Evolutionary conservation across 2,888 invertebrate species (phyloP).

Genomic region (Mythimna lalbum): DNA sequence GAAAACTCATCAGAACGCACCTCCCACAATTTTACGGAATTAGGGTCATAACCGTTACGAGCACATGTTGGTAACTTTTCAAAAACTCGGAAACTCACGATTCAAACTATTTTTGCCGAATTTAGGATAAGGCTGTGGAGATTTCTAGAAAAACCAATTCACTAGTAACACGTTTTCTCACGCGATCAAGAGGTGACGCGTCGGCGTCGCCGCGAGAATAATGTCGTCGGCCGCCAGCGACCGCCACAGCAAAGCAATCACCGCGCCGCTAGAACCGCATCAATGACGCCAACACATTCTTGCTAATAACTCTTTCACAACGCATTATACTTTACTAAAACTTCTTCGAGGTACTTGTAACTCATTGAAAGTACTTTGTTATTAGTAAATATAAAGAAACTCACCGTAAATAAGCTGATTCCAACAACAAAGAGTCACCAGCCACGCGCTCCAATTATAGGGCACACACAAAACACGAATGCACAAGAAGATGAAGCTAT

Average conservation of each 20-base stretch:
- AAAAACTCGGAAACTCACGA: slow-evolving; percentile 40
- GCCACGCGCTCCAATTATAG: slow-evolving; percentile 90
- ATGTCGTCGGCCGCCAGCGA: slow-evolving; percentile 81
- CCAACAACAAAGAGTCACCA: slow-evolving; percentile 90
- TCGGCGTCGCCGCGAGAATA: slow-evolving; percentile 82
- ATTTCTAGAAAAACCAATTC: slow-evolving; percentile 81
- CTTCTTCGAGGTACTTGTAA: slow-evolving; percentile 52
- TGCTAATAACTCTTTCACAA: slow-evolving; percentile 62
- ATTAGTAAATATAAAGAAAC: slow-evolving; percentile 74
- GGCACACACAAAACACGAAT: slow-evolving; percentile 89
- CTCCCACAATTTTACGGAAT: slow-evolving; percentile 46
- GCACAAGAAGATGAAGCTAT: slow-evolving; percentile 83
- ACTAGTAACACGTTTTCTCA: slow-evolving; percentile 79
- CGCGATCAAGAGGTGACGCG: slow-evolving; percentile 83
- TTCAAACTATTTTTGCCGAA: slow-evolving; percentile 38
- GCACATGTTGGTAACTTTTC: slow-evolving; percentile 62
- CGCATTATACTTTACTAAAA: slow-evolving; percentile 55
- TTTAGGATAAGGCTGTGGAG: slow-evolving; percentile 57
- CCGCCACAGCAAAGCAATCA: slow-evolving; percentile 77
- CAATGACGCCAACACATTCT: slow-evolving; percentile 84
- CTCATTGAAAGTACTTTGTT: slow-evolving; percentile 62
- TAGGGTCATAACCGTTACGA: slow-evolving; percentile 65
- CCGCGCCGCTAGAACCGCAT: slow-evolving; percentile 75
- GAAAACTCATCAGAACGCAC: slow-evolving; percentile 34
- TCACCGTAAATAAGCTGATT: slow-evolving; percentile 88